Base-by-base conservation (phyloP, 2,113 vertebrate genomes). In the Labeo rohita region DNA sequence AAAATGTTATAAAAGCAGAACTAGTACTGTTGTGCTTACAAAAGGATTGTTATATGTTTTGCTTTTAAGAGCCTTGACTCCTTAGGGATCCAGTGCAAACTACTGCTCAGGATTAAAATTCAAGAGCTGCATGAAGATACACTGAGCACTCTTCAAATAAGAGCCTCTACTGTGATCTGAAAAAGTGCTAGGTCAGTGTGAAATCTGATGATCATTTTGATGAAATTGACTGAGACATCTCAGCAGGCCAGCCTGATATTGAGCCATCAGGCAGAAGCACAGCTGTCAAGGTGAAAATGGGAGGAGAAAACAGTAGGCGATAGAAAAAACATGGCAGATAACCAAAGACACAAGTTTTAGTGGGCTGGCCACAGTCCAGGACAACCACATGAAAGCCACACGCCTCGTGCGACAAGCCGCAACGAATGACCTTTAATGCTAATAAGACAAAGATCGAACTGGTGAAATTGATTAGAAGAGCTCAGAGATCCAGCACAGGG, bases 41-140 rank as follows among this genome's bases (percentile, higher is more conserved):
- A 80, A 61, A 63, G 77, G 77, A 80, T 39, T 78, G 76, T 59
- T 34, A 78, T 84, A 61, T 61, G n/a, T 75, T 84, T 84, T 84
- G 39, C 13, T 74, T 84, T 75, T 7, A 75, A n/a, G 21, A 63
- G 36, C n/a, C 49, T 18, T n/a, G 36, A 34, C 59, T 34, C 47
- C 84, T 56, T n/a, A 23, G 47, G 49, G 63, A 68, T 16, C 16
- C 8, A 72, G 47, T 85, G 11, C 45, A 85, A 54, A 70, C 49
- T 80, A n/a, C 18, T 13, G 5, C 39, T 61, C 36, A 80, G 7
- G 34, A 79, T 39, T 61, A 12, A 61, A 79, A 79, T 59, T 59
- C 52, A 39, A 39, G 39, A 80, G 10, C 21, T 61, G 56, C 18
- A 59, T 61, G 36, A 80, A 80, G 36, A 80, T 43, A 61, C 52